Evolutionary conservation across 2,797 vertebrate genomes (phyloP), one percentile per base, ranked within the genome.

Genomic region (Odontamblyopus lacepedii): DNA sequence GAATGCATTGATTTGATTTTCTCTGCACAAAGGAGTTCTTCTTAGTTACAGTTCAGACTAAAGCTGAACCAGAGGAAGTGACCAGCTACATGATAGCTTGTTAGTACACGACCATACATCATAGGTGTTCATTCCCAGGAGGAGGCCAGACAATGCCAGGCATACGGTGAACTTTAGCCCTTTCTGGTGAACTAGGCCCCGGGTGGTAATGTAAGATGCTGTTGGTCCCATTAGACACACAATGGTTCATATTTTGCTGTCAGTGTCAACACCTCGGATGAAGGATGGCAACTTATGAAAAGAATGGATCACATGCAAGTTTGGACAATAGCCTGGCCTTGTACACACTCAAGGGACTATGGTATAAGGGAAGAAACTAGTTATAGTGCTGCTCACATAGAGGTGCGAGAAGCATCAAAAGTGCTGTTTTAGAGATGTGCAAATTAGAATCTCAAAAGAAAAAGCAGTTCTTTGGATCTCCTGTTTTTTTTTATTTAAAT

Each of bases 201-300:
- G 83, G 92, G 91, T 87, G 76, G 82, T 71, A 72, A 73, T 90
- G 92, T 94, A 88, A 83, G 82, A 81, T 94, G 88, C 80, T 82
- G 78, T 77, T 68, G n/a, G 69, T 80, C 84, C 79, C 63, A 61
- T 55, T 73, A 70, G 76, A 85, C 59, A 61, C 83, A 89, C 84
- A 86, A 85, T 80, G 79, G 60, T 77, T 69, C 75, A 67, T 68
- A 79, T 85, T 63, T 85, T 81, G 80, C 83, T 67, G 48, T 77
- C 44, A 63, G 73, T 84, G 84, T 89, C 82, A 85, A 72, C 76
- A 60, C 0, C 70, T 83, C 75, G 82, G 78, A 83, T 90, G 87
- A 92, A 83, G 62, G 82, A 91, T 91, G 71, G 79, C 71, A 72
- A 85, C 71, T 89, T 90, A 81, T 73, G 80, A 79, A 80, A 82